A percentile compares a stretch with the other conserved stretches of the same genome.
These are phyloP conservation scores for Scaptomyza hsui DNA, from an alignment of 1,140 invertebrate genomes.

Conservation along the genomic window DNA sequence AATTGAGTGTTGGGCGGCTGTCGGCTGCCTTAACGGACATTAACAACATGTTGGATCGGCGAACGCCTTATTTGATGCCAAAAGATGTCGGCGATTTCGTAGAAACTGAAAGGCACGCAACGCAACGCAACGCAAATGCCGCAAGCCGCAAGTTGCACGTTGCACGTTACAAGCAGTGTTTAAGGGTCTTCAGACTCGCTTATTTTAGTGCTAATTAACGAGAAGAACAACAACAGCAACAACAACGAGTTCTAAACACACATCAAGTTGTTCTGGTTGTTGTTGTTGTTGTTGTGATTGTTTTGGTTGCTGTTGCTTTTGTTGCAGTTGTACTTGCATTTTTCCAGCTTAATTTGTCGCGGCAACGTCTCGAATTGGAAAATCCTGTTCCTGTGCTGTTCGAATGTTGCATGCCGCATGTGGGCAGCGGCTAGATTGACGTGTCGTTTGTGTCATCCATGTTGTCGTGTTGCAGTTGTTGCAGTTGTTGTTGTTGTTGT, in stretches of 20 bases:
- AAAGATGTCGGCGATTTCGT: conserved; percentile 73
- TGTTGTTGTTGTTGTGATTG: conserved; percentile 2
- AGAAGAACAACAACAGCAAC: conserved; percentile 64
- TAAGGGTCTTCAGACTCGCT: conserved; percentile 35
- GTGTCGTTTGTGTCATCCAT: conserved; percentile 60
- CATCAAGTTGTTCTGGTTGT: conserved; percentile 24
- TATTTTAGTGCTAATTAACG: conserved; percentile 80
- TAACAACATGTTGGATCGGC: conserved; percentile 62
- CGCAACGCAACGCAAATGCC: not conserved
- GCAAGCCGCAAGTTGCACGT: not conserved
- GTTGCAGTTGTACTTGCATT: conserved; percentile 52
- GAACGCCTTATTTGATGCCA: conserved; percentile 58
- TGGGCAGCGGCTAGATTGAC: conserved; percentile 66
- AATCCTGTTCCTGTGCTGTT: conserved; percentile 77
- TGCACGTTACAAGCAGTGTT: not conserved
- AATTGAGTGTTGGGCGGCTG: conserved; percentile 67
- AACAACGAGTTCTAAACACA: conserved; percentile 66
- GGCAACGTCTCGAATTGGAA: conserved; percentile 65
- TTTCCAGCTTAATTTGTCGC: conserved; percentile 80
- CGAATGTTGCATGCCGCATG: conserved; percentile 71
- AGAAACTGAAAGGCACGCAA: conserved; percentile 68
- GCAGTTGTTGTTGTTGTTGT: conserved; percentile 40
- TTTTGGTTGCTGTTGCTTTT: conserved; percentile 13
- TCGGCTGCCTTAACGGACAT: conserved; percentile 75
- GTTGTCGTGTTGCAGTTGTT: conserved; percentile 34